Conservation (phyloP, 2,113 vertebrate genomes). For the Notothenia coriiceps region DNA sequence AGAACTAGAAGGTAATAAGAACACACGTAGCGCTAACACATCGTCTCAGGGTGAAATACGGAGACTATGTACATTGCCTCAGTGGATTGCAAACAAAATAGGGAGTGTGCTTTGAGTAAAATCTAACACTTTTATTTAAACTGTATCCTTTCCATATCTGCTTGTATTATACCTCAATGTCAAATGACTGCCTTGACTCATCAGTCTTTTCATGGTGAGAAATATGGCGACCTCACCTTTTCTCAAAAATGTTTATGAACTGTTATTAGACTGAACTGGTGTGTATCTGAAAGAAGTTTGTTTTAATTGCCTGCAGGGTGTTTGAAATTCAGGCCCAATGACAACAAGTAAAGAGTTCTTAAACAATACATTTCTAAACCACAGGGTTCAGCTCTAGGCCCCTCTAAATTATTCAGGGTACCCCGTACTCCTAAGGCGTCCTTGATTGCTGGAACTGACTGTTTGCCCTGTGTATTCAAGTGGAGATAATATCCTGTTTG, state of each 20-base stretch:
- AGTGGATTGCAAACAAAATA: neutral
- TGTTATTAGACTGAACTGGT: neutral
- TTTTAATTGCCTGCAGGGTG: constrained; percentile 39
- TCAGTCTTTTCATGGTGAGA: neutral
- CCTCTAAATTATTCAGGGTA: constrained; percentile 29
- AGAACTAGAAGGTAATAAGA: too few species aligned
- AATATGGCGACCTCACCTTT: constrained; percentile 3
- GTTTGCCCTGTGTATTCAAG: constrained; percentile 3
- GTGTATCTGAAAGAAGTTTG: constrained; percentile 1
- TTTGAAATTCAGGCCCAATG: constrained; percentile 19
- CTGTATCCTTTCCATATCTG: neutral
- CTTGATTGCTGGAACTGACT: constrained; percentile 20
- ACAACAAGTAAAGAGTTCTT: constrained; percentile 33
- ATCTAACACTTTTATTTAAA: neutral
- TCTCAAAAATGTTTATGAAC: constrained; percentile 21
- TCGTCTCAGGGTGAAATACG: neutral
- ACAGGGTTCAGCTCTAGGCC: constrained; percentile 5
- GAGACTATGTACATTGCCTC: neutral
- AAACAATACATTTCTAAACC: constrained; percentile 45
- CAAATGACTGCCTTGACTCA: constrained; percentile 7
- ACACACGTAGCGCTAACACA: too few species aligned
- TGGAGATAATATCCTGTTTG: constrained; percentile 7
- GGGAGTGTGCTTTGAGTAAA: too few species aligned
- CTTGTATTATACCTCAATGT: neutral
- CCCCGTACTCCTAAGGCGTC: neutral